These are phyloP conservation scores for Drosophila arawakana DNA, from an alignment of 1,140 invertebrate genomes.

Conservation along the genomic window DNA sequence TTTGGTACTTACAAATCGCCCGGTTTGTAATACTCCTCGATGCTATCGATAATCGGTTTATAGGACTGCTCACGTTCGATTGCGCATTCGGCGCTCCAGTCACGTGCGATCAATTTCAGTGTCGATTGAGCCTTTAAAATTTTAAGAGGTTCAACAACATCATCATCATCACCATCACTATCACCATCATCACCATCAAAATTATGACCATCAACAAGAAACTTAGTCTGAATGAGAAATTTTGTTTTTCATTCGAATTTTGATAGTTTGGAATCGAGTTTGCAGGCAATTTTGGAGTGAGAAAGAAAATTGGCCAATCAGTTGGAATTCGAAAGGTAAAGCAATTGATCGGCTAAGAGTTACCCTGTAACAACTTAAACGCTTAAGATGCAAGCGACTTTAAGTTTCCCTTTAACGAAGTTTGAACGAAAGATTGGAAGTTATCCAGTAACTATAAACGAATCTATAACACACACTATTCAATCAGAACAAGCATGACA, in stretches of 20 bases:
- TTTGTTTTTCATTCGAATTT: constrained; percentile 22
- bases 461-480: no score
- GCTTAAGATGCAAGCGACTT: no score
- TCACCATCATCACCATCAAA: constrained; percentile 39
- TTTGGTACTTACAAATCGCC: constrained; percentile 81
- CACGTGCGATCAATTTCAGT: constrained; percentile 97
- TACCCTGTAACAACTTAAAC: no score
- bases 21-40: constrained; percentile 90
- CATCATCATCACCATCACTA: constrained; percentile 61
- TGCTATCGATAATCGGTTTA: constrained; percentile 94
- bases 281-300: background rate
- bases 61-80: constrained; percentile 95
- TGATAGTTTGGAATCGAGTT: constrained; percentile 3
- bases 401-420: no score
- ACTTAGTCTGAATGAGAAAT: constrained; percentile 53
- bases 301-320: background rate
- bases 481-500: no score
- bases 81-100: constrained; percentile 95
- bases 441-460: no score
- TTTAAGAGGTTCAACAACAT: constrained; percentile 83
- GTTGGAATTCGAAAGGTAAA: background rate
- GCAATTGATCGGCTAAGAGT: no score
- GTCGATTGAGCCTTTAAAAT: constrained; percentile 93
- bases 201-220: constrained; percentile 63
- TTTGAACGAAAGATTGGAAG: no score